Percentiles rank a stretch among this genome's conserved stretches.
Conservation (phyloP, 2,797 vertebrate genomes). For the Spinus pinus region DNA sequence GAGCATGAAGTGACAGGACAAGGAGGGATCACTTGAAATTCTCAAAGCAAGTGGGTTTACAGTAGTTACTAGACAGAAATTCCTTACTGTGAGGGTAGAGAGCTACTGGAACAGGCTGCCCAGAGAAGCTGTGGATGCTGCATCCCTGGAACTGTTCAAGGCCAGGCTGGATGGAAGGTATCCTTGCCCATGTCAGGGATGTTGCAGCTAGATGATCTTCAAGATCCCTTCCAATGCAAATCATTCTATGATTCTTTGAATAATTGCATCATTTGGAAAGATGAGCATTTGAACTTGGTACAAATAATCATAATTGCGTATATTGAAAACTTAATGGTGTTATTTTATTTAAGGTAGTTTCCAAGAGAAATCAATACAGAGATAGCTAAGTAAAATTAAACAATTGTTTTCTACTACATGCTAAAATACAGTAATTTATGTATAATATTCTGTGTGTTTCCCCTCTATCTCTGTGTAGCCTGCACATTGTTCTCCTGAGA, state of each 20-base stretch:
- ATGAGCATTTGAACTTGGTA: neutral
- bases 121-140: neutral
- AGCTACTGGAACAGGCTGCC: neutral
- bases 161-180: neutral
- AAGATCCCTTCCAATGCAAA: neutral
- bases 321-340: neutral
- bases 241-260: neutral
- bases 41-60: neutral
- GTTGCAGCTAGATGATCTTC: neutral
- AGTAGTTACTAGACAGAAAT: neutral
- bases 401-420: neutral
- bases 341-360: neutral
- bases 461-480: neutral
- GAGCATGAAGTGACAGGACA: neutral
- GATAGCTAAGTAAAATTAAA: neutral
- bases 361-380: neutral
- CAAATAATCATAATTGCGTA: neutral
- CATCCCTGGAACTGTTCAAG: neutral
- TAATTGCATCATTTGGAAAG: neutral
- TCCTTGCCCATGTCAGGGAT: neutral
- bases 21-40: neutral
- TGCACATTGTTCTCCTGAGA: neutral
- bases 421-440: neutral
- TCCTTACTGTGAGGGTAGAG: neutral
- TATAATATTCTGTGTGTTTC: neutral